Conservation (phyloP, 2,113 vertebrate species). For the Neomonachus schauinslandi region DNA sequence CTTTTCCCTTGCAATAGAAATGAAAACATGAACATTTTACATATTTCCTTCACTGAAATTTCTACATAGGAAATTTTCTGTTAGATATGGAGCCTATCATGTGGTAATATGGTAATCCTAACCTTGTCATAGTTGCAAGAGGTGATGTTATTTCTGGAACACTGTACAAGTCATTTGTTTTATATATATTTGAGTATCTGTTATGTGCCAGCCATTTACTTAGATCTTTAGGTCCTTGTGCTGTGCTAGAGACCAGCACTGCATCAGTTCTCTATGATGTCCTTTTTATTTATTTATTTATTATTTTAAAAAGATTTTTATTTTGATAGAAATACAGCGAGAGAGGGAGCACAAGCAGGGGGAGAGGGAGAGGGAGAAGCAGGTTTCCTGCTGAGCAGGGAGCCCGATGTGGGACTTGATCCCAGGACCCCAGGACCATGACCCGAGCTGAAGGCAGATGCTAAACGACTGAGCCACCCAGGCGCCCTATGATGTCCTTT, state of each 20-base stretch:
- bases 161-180: background rate
- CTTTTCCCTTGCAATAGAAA: background rate
- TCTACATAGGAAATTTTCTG: background rate
- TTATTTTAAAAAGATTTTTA: no score
- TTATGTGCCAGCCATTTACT: background rate
- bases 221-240: background rate
- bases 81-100: background rate
- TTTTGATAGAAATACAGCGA: no score
- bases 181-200: background rate
- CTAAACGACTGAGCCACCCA: no score
- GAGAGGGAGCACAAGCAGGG: no score
- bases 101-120: background rate
- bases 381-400: no score
- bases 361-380: no score
- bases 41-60: background rate
- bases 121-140: background rate
- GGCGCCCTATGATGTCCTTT: background rate
- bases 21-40: background rate
- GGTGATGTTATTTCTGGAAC: background rate
- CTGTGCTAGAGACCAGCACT: background rate
- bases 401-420: no score
- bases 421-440: no score
- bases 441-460: no score
- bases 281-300: background rate
- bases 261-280: background rate